These are phyloP conservation scores for Anarrhichthys ocellatus DNA, from an alignment of 2,113 vertebrate species.

Conservation along the genomic window DNA sequence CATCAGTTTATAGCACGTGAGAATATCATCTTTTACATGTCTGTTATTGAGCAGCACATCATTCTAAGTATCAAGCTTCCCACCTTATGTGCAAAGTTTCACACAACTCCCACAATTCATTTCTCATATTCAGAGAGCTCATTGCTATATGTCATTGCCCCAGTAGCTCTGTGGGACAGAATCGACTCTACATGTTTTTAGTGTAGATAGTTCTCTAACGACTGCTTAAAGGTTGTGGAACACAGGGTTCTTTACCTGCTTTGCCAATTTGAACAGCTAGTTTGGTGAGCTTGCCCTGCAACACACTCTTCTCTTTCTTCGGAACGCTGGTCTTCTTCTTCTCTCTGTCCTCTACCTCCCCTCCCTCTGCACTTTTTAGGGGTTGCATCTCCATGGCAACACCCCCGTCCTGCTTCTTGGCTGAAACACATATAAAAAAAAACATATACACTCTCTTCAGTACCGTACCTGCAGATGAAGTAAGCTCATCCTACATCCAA, in stretches of 20 bases:
- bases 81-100: conserved; percentile 15
- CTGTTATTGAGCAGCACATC: background rate
- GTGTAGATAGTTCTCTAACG: background rate
- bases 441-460: background rate
- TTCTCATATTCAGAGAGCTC: conserved; percentile 6
- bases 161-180: conserved; percentile 17
- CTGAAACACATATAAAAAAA: conserved; percentile 69
- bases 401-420: conserved; percentile 92
- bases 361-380: conserved; percentile 92
- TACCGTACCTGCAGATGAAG: background rate
- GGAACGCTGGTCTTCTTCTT: conserved; percentile 88
- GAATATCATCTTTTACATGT: background rate
- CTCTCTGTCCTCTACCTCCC: conserved; percentile 90
- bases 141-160: background rate
- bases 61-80: background rate
- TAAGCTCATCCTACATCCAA: background rate
- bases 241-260: conserved; percentile 84
- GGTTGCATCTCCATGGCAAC: conserved; percentile 97
- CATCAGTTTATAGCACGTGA: background rate
- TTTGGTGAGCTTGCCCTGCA: conserved; percentile 94
- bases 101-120: conserved; percentile 12
- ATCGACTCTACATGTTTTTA: background rate
- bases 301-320: conserved; percentile 94
- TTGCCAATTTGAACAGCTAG: conserved; percentile 94
- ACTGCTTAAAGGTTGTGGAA: background rate